These are phyloP conservation scores for Brachyistius frenatus DNA, from an alignment of 2,113 vertebrate genomes.

Conservation along the genomic window DNA sequence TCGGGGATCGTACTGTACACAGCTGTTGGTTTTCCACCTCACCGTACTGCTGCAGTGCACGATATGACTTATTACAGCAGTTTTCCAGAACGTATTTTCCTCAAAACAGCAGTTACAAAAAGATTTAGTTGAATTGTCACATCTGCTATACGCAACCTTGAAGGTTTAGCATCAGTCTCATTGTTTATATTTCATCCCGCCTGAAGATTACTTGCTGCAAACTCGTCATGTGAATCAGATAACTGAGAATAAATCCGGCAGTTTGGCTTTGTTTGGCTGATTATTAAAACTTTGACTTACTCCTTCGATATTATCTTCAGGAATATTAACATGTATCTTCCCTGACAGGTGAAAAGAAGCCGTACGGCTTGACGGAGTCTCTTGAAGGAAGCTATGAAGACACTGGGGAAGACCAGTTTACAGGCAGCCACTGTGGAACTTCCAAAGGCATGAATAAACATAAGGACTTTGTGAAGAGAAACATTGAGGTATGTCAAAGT, in stretches of 20 bases:
- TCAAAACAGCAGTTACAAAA: neutral
- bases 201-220: no score
- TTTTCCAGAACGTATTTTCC: slow-evolving; percentile 7
- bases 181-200: no score
- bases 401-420: slow-evolving; percentile 37
- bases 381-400: slow-evolving; percentile 47
- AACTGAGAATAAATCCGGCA: neutral
- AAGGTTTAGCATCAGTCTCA: neutral
- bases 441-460: slow-evolving; percentile 78
- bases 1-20: slow-evolving; percentile 3
- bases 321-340: slow-evolving; percentile 18
- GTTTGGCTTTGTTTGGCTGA: neutral
- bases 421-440: slow-evolving; percentile 54
- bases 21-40: neutral
- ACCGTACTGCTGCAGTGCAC: neutral
- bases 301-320: slow-evolving; percentile 8
- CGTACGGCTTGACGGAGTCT: slow-evolving; percentile 27
- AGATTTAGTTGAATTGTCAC: neutral
- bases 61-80: slow-evolving; percentile 9
- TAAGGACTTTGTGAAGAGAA: slow-evolving; percentile 91
- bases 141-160: neutral
- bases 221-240: no score
- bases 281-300: neutral
- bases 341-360: slow-evolving; percentile 56
- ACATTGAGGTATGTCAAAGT: slow-evolving; percentile 91